These are phyloP conservation scores for Corythucha ciliata DNA, from an alignment of 2,888 invertebrate species.

Conservation along the genomic window DNA sequence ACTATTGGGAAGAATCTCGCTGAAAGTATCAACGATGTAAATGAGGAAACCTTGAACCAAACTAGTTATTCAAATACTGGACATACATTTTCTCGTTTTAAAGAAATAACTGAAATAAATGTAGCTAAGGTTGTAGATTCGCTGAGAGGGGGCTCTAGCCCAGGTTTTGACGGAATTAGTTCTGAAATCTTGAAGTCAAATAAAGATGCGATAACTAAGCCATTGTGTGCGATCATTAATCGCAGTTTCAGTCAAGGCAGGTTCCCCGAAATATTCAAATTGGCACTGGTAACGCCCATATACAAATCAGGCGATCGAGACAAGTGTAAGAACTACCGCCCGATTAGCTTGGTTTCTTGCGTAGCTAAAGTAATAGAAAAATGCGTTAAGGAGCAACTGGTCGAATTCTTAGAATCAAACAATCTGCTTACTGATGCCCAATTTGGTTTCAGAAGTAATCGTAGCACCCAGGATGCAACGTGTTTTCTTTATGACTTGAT, in stretches of 20 bases:
- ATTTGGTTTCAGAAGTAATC: too few relatives aligned
- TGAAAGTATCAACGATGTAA: too few relatives aligned
- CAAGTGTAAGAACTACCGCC: too few relatives aligned
- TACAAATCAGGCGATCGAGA: too few relatives aligned
- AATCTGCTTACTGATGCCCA: neutral
- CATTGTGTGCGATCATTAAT: constrained; percentile 2
- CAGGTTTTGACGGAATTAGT: constrained; percentile 10
- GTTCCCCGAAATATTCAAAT: constrained; percentile 5
- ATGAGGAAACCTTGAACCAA: too few relatives aligned
- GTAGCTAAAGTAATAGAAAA: constrained; percentile 5
- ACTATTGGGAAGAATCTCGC: too few relatives aligned
- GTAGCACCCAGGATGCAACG: constrained; percentile 1
- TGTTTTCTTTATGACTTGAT: constrained; percentile 1
- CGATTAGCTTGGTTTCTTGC: constrained; percentile 7
- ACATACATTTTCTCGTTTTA: too few relatives aligned
- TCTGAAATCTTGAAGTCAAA: constrained; percentile 9
- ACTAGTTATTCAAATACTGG: too few relatives aligned
- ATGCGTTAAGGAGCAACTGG: too few relatives aligned
- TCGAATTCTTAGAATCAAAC: constrained; percentile 1
- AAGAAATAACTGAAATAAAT: too few relatives aligned
- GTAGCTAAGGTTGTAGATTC: constrained; percentile 7
- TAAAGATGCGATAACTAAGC: neutral
- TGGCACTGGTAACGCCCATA: constrained; percentile 8
- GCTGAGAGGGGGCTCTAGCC: constrained; percentile 7
- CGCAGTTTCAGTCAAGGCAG: neutral